These are phyloP conservation scores for Rhinella marina DNA, from an alignment of 2,797 vertebrate species.

Conservation along the genomic window DNA sequence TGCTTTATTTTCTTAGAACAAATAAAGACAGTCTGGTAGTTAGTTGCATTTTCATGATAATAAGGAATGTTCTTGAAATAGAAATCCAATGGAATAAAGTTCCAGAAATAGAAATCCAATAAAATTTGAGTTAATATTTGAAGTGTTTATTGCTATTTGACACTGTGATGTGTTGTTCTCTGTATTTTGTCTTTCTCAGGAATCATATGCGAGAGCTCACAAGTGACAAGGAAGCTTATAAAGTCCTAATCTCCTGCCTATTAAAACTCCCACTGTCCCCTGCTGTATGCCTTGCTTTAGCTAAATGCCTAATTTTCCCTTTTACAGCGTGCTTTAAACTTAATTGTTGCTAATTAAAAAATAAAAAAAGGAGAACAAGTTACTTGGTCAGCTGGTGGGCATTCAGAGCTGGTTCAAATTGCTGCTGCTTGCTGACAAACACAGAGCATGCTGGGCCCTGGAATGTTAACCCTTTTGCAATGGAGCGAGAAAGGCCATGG, in stretches of 20 bases:
- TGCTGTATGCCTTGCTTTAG: conserved; percentile 68
- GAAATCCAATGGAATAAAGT: neutral
- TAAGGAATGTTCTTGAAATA: no score
- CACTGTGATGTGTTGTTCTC: conserved; percentile 32
- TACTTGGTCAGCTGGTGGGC: conserved; percentile 66
- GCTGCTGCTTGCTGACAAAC: conserved; percentile 71
- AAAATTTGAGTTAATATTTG: conserved; percentile 36
- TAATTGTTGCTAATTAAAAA: conserved; percentile 68
- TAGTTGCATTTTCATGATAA: conserved; percentile 15
- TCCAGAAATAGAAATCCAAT: neutral
- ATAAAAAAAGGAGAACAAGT: conserved; percentile 64
- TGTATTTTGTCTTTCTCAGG: conserved; percentile 54
- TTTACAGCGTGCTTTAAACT: conserved; percentile 67
- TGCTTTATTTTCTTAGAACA: neutral
- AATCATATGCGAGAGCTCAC: conserved; percentile 44
- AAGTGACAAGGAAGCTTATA: conserved; percentile 44
- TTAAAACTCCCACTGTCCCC: conserved; percentile 55
- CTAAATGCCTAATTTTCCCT: conserved; percentile 65
- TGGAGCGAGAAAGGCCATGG: neutral
- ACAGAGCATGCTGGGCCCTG: conserved; percentile 62
- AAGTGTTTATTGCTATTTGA: conserved; percentile 34
- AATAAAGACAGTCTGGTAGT: neutral
- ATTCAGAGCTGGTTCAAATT: conserved; percentile 66
- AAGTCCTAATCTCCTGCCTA: conserved; percentile 58
- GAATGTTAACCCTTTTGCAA: conserved; percentile 39